Evolutionary conservation across 1,140 invertebrate genomes (phyloP), one percentile per base, ranked within the genome.

Genomic region (Solenopsis invicta): DNA sequence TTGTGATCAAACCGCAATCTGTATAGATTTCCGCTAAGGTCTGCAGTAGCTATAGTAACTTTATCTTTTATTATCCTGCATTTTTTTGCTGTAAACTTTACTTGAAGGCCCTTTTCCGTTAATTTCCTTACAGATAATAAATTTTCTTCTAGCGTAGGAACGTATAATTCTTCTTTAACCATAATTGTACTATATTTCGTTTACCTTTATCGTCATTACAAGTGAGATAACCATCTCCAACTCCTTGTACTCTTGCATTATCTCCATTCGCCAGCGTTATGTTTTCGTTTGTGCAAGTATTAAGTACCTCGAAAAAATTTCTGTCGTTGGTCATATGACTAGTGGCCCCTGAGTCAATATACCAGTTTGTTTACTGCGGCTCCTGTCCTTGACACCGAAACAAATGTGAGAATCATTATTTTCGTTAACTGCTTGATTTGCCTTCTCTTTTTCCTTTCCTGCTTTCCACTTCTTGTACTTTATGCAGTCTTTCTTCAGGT

Each of bases 71-170:
- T 13, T 6, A 67, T 67, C 13, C 24, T 13, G n/a, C 66, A 67
- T 4, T 13, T n/a, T 3, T 48, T 5, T 13, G 21, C 37, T 13
- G 1, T 48, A 67, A 67, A 67, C 0, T 48, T 24, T 5, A 67
- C 66, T 21, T 67, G 41, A 21, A 67, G 18, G 3, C n/a, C 10
- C 1, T 67, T 45, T 67, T 67, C 64, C 1, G 64, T 13, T 21
- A 67, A 21, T 45, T 45, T 67, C 13, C n/a, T 67, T 41, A 67
- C 64, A 10, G 64, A 67, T 67, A 67, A 45, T n/a, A 67, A 45
- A 67, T 45, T 67, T 21, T 34, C 64, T 67, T 67, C 10, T 21
- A 67, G 16, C 3, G 37, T 45, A 3, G 64, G 64, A 67, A 67
- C 64, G 21, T 45, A 67, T 5, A 67, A 0, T n/a, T 45, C n/a